phyloP scores from a whole-genome alignment of 2,797 vertebrate species.

The Artibeus lituratus region DNA sequence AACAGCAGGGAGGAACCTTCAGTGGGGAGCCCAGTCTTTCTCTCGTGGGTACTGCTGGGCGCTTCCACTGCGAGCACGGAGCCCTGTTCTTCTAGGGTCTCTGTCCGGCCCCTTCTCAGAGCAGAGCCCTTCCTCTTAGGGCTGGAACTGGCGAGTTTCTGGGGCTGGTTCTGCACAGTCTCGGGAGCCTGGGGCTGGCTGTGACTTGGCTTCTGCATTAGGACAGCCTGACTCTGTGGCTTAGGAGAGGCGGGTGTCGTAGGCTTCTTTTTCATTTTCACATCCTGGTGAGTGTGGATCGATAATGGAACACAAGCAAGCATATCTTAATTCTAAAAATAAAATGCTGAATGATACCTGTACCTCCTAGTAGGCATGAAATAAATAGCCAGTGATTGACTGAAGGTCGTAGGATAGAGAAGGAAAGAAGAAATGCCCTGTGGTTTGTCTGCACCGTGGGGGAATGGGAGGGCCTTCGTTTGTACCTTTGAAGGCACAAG shows the following conservation, averaged over 20 bases:
- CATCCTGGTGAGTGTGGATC: not conserved
- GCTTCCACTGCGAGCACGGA: not conserved
- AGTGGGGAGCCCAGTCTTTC: not conserved
- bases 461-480: not conserved
- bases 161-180: not conserved
- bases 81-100: not conserved
- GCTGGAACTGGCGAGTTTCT: not conserved
- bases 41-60: not conserved
- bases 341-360: not conserved
- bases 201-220: not conserved
- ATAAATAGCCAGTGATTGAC: not conserved
- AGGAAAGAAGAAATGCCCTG: not conserved
- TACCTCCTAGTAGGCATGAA: not conserved
- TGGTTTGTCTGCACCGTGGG: not conserved
- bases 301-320: not conserved
- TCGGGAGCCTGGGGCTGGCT: not conserved
- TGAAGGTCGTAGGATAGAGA: not conserved
- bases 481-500: not conserved
- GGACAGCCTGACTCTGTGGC: not conserved
- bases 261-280: not conserved
- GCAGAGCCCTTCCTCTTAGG: not conserved
- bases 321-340: not conserved
- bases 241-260: not conserved
- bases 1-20: accelerated
- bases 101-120: not conserved